Conservation (phyloP, 1,140 invertebrate species). For the Drosophila serrata region DNA sequence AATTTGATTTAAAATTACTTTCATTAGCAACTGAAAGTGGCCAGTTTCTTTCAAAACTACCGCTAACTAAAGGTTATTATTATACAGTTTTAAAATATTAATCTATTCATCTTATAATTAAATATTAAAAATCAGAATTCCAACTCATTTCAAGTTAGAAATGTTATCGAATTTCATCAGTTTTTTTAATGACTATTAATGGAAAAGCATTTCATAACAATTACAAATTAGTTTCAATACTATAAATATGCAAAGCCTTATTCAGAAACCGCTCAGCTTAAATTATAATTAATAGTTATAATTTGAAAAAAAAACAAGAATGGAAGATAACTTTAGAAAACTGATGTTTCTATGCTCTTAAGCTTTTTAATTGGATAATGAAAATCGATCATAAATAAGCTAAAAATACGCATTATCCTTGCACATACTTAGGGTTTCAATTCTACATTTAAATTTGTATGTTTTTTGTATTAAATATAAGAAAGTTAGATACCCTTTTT, state of each 20-base stretch:
- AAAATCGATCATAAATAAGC: background rate
- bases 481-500: background rate
- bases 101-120: background rate
- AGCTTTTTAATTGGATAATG: no score
- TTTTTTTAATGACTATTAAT: background rate
- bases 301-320: background rate
- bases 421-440: no score
- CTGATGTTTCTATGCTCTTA: background rate
- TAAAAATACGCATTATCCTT: no score
- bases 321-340: no score
- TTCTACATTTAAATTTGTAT: no score
- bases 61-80: background rate
- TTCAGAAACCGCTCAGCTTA: no score
- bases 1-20: background rate
- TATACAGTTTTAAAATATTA: background rate
- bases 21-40: background rate
- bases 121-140: no score
- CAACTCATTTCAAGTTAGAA: no score
- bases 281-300: background rate
- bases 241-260: background rate
- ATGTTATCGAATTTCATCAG: background rate
- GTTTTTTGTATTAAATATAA: background rate
- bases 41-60: accelerated
- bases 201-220: background rate
- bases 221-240: background rate